Evolutionary conservation across 2,888 invertebrate genomes (phyloP).

Genomic region (Tipula helvola): DNA sequence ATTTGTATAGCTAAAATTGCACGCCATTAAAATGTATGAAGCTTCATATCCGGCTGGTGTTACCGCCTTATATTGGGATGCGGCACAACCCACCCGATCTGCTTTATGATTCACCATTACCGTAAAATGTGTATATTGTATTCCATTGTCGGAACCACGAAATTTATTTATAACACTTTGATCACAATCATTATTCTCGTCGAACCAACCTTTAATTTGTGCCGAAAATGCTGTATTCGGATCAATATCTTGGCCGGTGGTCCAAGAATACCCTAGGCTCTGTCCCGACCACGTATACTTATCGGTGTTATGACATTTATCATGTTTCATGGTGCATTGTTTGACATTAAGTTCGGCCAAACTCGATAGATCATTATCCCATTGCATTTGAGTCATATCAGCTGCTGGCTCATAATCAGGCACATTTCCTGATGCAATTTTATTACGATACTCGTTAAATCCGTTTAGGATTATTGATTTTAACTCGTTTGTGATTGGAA

Average conservation of each 20-base stretch:
- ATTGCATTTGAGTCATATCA: background rate
- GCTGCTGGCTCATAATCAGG: background rate
- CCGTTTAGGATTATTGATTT: background rate
- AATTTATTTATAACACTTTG: conserved; percentile 4
- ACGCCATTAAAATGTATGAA: background rate
- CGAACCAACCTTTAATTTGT: background rate
- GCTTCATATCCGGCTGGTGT: no score
- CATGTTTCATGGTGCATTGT: background rate
- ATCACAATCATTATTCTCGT: background rate
- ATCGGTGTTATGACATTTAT: background rate
- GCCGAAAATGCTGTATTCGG: background rate
- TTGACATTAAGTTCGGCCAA: background rate
- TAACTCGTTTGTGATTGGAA: background rate
- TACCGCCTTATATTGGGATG: background rate
- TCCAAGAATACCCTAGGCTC: background rate
- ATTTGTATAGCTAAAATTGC: background rate
- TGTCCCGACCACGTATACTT: background rate
- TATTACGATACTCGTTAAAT: background rate
- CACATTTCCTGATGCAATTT: background rate
- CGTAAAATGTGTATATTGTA: background rate
- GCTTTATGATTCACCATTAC: conserved; percentile 6
- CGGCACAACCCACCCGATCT: background rate
- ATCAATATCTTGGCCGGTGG: background rate
- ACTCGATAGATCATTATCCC: background rate
- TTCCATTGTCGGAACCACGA: background rate